These are phyloP conservation scores for Papilio xuthus DNA, from an alignment of 1,140 invertebrate genomes.

Conservation along the genomic window DNA sequence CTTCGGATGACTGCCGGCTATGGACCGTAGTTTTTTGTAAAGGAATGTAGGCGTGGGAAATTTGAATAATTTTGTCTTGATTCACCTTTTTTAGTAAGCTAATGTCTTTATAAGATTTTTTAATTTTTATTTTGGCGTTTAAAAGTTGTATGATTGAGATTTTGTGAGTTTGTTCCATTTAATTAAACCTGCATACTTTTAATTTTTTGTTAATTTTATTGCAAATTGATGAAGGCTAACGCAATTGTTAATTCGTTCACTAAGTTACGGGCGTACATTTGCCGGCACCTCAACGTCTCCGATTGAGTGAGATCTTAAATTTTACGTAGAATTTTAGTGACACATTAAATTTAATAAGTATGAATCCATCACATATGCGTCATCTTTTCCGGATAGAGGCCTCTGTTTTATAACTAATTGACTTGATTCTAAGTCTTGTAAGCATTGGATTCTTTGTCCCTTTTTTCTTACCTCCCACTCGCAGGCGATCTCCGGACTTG, in stretches of 20 bases:
- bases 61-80: slow-evolving; percentile 53
- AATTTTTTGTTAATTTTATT: background rate
- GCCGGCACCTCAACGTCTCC: too few species aligned
- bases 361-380: background rate
- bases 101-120: slow-evolving; percentile 57
- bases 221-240: too few species aligned
- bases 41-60: slow-evolving; percentile 66
- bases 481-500: slow-evolving; percentile 1
- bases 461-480: background rate
- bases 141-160: background rate
- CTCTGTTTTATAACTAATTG: background rate
- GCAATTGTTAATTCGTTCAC: too few species aligned
- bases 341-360: background rate
- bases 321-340: background rate
- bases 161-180: slow-evolving; percentile 23
- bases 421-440: background rate
- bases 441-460: background rate
- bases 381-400: background rate
- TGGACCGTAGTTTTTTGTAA: slow-evolving; percentile 52
- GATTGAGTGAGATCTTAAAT: too few species aligned
- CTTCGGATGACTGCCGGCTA: slow-evolving; percentile 66
- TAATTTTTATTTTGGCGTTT: slow-evolving; percentile 12
- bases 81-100: slow-evolving; percentile 52
- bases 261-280: too few species aligned
- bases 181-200: background rate